Conservation (phyloP, 2,113 vertebrate species). For the Gnathonemus echidnorhynchus region DNA sequence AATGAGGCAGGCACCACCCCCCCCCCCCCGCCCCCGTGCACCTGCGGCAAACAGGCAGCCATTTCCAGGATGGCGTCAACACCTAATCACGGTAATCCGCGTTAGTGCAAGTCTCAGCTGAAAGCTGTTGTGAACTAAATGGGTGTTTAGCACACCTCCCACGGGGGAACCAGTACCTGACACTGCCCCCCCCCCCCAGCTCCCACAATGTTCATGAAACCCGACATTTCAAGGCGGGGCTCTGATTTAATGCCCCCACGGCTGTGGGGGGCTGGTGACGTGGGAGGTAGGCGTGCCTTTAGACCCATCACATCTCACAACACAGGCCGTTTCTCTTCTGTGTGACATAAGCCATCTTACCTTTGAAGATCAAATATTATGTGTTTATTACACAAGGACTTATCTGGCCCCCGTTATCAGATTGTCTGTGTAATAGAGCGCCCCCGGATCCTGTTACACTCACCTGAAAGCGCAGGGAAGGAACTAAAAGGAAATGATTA, state of each 20-base stretch:
- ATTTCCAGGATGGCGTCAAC: not conserved
- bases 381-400: conserved; percentile 60
- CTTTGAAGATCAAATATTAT: conserved; percentile 66
- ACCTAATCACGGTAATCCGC: not conserved
- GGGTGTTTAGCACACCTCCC: conserved; percentile 30
- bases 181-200: not conserved
- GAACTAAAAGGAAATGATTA: conserved; percentile 69
- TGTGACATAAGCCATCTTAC: conserved; percentile 43
- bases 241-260: conserved; percentile 22
- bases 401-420: conserved; percentile 59
- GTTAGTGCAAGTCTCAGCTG: conserved; percentile 36
- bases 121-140: conserved; percentile 35
- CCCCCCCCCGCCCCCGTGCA: not conserved
- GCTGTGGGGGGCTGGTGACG: not conserved
- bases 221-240: conserved; percentile 52
- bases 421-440: conserved; percentile 64
- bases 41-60: not conserved
- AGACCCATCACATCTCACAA: not conserved
- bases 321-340: conserved; percentile 8
- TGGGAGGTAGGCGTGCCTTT: not conserved
- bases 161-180: conserved; percentile 39
- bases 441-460: conserved; percentile 60
- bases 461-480: conserved; percentile 60
- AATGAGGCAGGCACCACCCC: not conserved
- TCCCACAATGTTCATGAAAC: conserved; percentile 45